Conservation (phyloP, 1,140 invertebrate genomes). For the Brachionus asplanchnoidis region DNA sequence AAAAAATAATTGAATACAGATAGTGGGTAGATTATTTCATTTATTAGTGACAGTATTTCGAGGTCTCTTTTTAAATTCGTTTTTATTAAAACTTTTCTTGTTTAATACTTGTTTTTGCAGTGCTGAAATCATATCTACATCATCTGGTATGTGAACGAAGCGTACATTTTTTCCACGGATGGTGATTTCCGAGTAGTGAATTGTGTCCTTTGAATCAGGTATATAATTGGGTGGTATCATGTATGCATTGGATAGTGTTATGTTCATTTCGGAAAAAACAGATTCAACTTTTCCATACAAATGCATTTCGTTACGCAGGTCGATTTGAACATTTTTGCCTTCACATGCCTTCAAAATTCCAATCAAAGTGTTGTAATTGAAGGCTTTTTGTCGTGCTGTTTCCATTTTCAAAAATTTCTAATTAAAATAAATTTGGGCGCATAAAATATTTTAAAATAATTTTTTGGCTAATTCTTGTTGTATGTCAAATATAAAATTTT, state of each 20-base stretch:
- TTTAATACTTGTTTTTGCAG: conserved; percentile 24
- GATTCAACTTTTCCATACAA: conserved; percentile 8
- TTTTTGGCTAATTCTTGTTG: not conserved
- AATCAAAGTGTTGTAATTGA: conserved; percentile 32
- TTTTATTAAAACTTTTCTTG: not conserved
- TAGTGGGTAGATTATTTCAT: not conserved
- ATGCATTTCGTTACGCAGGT: conserved; percentile 36
- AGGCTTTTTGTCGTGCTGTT: conserved; percentile 20
- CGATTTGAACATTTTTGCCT: conserved; percentile 30
- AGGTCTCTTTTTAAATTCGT: conserved; percentile 27
- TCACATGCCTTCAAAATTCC: conserved; percentile 32
- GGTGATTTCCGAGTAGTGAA: not conserved
- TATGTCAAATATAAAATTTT: not conserved
- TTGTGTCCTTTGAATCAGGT: not conserved
- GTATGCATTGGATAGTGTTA: conserved; percentile 8
- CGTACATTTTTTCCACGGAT: conserved; percentile 20
- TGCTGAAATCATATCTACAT: conserved; percentile 25
- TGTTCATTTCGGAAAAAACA: conserved; percentile 13
- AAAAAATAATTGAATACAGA: not conserved
- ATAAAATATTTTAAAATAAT: not conserved
- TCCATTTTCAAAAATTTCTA: not conserved
- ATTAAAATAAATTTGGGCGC: not conserved
- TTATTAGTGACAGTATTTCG: not conserved
- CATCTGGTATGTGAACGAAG: conserved; percentile 34
- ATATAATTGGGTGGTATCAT: not conserved